Conservation (phyloP, 2,113 vertebrate genomes). For the Callionymus lyra region DNA sequence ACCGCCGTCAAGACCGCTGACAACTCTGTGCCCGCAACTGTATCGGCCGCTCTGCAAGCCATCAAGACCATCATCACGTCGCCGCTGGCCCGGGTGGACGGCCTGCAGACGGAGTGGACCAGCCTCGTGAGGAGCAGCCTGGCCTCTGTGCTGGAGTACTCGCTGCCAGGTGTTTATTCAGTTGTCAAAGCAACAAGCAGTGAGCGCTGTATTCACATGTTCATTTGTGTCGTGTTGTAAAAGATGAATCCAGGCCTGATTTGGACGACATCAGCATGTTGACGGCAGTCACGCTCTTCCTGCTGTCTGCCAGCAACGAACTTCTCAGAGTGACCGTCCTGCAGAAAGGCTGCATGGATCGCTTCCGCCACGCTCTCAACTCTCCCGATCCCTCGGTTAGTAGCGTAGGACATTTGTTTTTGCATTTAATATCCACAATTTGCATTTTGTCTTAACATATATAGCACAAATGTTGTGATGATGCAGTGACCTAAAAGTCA, state of each 20-base stretch:
- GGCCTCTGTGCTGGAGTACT: slow-evolving; percentile 86
- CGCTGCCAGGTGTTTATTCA: slow-evolving; percentile 74
- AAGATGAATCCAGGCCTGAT: slow-evolving; percentile 74
- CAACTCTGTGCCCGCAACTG: slow-evolving; percentile 75
- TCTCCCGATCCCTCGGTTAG: slow-evolving; percentile 87
- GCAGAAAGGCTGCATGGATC: slow-evolving; percentile 87
- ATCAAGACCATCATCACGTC: slow-evolving; percentile 92
- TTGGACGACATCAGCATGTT: slow-evolving; percentile 90
- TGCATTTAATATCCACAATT: too few relatives aligned
- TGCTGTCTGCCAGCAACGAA: slow-evolving; percentile 84
- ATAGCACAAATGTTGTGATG: too few relatives aligned
- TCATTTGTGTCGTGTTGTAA: slow-evolving; percentile 19
- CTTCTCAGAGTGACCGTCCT: slow-evolving; percentile 87
- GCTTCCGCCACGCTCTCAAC: slow-evolving; percentile 83
- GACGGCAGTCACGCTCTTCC: slow-evolving; percentile 87
- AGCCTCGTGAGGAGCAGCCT: slow-evolving; percentile 89
- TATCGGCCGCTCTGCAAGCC: slow-evolving; percentile 86
- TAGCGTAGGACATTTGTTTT: too few relatives aligned
- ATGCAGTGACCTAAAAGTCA: too few relatives aligned
- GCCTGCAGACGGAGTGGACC: slow-evolving; percentile 85
- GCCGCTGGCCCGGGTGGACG: slow-evolving; percentile 69
- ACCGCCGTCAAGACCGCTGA: slow-evolving; percentile 82
- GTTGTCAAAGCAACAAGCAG: too few relatives aligned
- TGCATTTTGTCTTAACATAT: too few relatives aligned
- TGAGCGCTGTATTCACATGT: background rate